These are phyloP conservation scores for Polymixis lichenea DNA, from an alignment of 2,888 invertebrate genomes.

Conservation along the genomic window DNA sequence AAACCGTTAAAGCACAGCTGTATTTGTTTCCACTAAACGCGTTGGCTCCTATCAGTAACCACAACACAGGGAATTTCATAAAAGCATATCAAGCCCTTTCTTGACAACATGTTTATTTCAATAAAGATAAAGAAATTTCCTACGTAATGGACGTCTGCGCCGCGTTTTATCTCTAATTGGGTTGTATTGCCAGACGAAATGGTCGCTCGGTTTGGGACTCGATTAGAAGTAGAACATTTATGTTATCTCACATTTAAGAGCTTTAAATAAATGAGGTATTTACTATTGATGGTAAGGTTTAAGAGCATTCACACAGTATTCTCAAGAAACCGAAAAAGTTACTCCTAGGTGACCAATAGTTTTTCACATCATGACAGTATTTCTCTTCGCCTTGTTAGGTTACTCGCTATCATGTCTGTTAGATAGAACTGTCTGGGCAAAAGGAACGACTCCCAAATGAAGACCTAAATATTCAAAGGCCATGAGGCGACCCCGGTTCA, in stretches of 20 bases:
- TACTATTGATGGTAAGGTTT: constrained; percentile 43
- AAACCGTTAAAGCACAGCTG: constrained; percentile 19
- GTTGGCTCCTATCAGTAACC: constrained; percentile 46
- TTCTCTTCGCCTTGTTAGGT: not conserved
- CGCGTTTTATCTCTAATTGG: constrained; percentile 74
- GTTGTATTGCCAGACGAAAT: constrained; percentile 67
- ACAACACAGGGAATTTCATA: constrained; percentile 49
- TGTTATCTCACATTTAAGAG: constrained; percentile 60
- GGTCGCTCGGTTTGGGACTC: constrained; percentile 59
- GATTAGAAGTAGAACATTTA: constrained; percentile 56
- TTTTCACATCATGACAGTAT: constrained; percentile 2
- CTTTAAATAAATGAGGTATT: constrained; percentile 49
- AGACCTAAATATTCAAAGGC: constrained; percentile 39
- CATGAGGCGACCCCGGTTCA: constrained; percentile 2
- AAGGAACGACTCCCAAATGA: constrained; percentile 27
- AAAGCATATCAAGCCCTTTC: constrained; percentile 61
- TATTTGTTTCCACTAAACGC: constrained; percentile 34
- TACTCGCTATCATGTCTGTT: not conserved
- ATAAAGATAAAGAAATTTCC: constrained; percentile 73
- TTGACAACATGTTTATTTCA: constrained; percentile 69
- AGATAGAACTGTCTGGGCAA: constrained; percentile 14
- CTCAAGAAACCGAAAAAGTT: not conserved
- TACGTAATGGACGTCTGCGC: constrained; percentile 69
- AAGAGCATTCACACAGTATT: constrained; percentile 1
- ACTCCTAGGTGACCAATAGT: not conserved